Conservation (phyloP, 1,140 invertebrate species). For the Drosophila suzukii region DNA sequence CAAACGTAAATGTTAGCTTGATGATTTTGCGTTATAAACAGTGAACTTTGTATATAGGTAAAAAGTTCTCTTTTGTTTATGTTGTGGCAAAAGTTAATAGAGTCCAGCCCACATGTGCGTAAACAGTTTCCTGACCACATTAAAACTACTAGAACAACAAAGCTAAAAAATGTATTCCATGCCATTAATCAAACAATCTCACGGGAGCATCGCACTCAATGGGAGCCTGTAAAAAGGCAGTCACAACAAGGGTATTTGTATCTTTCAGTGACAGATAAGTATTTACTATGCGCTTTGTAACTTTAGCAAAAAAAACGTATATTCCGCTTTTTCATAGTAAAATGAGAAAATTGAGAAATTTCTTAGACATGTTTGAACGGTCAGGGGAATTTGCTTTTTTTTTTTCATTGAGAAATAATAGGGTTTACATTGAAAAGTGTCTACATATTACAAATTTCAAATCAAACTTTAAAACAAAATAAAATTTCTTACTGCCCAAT, state of each 20-base stretch:
- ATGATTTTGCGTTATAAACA: conserved; percentile 82
- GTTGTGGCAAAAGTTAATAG: conserved; percentile 65
- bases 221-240: conserved; percentile 29
- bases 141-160: conserved; percentile 51
- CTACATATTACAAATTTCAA: no score
- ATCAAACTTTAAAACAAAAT: no score
- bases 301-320: conserved; percentile 25
- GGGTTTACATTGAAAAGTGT: no score
- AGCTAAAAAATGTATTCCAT: conserved; percentile 56
- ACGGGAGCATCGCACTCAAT: conserved; percentile 73
- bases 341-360: conserved; percentile 63
- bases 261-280: conserved; percentile 64
- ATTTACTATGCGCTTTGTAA: conserved; percentile 69
- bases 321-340: conserved; percentile 73
- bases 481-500: no score
- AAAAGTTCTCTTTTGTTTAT: conserved; percentile 65
- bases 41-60: conserved; percentile 40
- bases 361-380: conserved; percentile 35
- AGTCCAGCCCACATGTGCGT: conserved; percentile 63
- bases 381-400: conserved; percentile 6
- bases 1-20: conserved; percentile 72
- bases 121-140: conserved; percentile 58
- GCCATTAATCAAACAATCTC: conserved; percentile 83
- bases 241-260: conserved; percentile 48
- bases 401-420: conserved; percentile 6